These are phyloP conservation scores for Corythornis madagascariensis DNA, from an alignment of 2,113 vertebrate species.

Conservation along the genomic window DNA sequence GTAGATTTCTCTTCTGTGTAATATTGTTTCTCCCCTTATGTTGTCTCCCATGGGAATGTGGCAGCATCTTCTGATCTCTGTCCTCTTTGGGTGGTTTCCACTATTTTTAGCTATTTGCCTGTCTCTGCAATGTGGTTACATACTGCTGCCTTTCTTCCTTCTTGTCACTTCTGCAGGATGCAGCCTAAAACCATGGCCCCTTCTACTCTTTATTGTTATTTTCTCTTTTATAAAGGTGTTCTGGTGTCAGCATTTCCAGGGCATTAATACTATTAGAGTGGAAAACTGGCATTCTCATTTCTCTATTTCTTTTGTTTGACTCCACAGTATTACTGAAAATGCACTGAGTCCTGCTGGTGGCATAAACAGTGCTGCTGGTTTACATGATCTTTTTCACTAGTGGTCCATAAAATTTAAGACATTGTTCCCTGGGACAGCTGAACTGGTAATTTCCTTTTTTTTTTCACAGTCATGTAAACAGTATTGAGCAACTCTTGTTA, in stretches of 20 bases:
- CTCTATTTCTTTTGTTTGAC: not conserved
- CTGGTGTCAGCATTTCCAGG: not conserved
- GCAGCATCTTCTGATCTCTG: not conserved
- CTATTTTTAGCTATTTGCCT: not conserved
- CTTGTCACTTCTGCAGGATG: not conserved
- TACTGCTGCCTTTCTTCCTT: not conserved
- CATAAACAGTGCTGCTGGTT: not conserved
- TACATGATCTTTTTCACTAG: not conserved
- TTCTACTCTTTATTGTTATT: not conserved
- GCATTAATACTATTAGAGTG: not conserved
- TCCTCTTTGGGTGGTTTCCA: not conserved
- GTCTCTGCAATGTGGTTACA: not conserved
- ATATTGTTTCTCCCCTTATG: not conserved
- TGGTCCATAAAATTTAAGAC: not conserved
- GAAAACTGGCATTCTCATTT: not conserved
- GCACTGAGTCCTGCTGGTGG: not conserved
- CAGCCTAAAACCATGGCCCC: not conserved
- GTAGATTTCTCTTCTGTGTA: not conserved
- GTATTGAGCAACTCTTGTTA: not conserved
- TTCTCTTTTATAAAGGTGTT: not conserved
- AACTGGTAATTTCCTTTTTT: not conserved
- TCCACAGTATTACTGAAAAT: not conserved
- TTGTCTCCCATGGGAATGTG: not conserved
- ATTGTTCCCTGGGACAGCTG: not conserved
- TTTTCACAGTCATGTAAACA: not conserved